These are phyloP conservation scores for Onychomys leucogaster DNA, from an alignment of 2,797 vertebrate genomes.

Conservation along the genomic window DNA sequence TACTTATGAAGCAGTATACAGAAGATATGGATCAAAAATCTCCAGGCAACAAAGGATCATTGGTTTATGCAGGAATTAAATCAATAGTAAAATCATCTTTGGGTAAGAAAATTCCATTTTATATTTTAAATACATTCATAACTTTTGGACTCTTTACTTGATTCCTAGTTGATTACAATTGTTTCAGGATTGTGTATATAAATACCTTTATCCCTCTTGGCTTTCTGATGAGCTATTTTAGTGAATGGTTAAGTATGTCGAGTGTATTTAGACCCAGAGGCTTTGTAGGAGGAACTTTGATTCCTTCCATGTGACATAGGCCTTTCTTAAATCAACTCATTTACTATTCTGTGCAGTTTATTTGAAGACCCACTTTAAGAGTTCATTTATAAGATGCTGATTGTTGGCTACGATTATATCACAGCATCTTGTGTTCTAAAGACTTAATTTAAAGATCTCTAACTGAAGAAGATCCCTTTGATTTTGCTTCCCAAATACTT, in stretches of 20 bases:
- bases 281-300: slow-evolving; percentile 16
- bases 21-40: slow-evolving; percentile 97
- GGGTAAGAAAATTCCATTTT: slow-evolving; percentile 90
- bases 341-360: neutral
- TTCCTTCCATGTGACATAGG: slow-evolving; percentile 8
- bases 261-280: neutral
- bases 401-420: slow-evolving; percentile 55
- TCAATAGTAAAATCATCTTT: slow-evolving; percentile 96
- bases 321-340: neutral
- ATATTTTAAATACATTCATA: slow-evolving; percentile 55
- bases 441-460: neutral
- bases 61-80: slow-evolving; percentile 98
- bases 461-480: slow-evolving; percentile 13
- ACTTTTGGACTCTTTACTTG: slow-evolving; percentile 21
- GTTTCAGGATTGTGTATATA: slow-evolving; percentile 13
- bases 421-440: slow-evolving; percentile 42
- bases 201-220: neutral
- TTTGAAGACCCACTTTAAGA: slow-evolving; percentile 51
- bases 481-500: slow-evolving; percentile 32
- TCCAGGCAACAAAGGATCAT: slow-evolving; percentile 94
- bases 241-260: neutral
- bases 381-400: slow-evolving; percentile 29
- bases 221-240: slow-evolving; percentile 64
- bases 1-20: slow-evolving; percentile 99
- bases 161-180: neutral